phyloP scores from a whole-genome alignment of 2,888 invertebrate genomes.

The Agonopterix alstromeriana region DNA sequence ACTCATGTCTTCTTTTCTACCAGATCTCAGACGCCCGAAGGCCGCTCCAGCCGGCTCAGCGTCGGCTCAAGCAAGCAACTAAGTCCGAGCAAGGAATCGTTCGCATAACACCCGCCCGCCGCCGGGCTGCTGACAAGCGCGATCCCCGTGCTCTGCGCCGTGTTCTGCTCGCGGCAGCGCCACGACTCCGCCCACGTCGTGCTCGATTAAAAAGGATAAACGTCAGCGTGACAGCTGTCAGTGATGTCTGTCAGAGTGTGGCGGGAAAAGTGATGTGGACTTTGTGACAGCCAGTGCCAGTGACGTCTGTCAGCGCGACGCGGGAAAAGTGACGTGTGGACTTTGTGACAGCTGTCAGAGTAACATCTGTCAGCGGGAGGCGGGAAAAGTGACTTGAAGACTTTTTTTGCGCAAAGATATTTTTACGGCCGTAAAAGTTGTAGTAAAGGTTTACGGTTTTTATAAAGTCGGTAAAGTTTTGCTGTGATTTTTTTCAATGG shows the following conservation, averaged over 20 bases:
- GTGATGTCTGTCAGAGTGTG: background rate
- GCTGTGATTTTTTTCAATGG: too few relatives aligned
- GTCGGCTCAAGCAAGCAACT: slow-evolving; percentile 47
- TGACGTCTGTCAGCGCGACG: background rate
- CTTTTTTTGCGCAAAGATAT: too few relatives aligned
- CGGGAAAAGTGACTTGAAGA: too few relatives aligned
- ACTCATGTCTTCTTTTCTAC: background rate
- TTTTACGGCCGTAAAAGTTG: too few relatives aligned
- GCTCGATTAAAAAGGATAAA: slow-evolving; percentile 26
- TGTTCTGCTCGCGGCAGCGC: slow-evolving; percentile 54
- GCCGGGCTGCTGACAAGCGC: slow-evolving; percentile 49
- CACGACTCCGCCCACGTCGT: slow-evolving; percentile 39
- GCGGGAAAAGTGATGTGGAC: background rate
- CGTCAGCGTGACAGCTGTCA: slow-evolving; percentile 13
- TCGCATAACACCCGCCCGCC: slow-evolving; percentile 59
- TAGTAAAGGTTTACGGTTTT: too few relatives aligned
- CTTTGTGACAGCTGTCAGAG: too few relatives aligned
- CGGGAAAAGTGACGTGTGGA: too few relatives aligned
- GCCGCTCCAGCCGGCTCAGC: slow-evolving; percentile 58
- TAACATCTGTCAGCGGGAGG: too few relatives aligned
- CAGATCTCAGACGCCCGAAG: slow-evolving; percentile 63
- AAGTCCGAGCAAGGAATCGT: slow-evolving; percentile 58
- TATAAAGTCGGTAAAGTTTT: too few relatives aligned
- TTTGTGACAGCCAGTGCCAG: too few relatives aligned
- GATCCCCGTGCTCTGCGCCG: slow-evolving; percentile 58